phyloP scores from a whole-genome alignment of 92 coral and sea anemone species.

The Micromussa lordhowensis region DNA sequence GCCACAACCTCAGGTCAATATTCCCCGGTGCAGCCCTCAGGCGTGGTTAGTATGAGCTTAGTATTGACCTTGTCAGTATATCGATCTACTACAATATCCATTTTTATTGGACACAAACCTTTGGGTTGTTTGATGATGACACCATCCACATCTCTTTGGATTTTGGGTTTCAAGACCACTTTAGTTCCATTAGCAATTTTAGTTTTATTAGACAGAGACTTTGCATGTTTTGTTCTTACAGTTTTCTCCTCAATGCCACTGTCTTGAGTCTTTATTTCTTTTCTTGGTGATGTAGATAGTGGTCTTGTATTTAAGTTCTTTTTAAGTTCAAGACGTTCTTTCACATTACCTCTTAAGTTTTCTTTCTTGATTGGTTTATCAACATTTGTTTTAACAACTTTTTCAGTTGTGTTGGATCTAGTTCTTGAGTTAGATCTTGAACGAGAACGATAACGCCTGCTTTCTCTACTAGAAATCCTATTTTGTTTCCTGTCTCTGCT shows the following conservation, averaged over 20 bases:
- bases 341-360: slow-evolving; percentile 3
- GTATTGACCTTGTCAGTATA: neutral
- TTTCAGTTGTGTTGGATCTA: slow-evolving; percentile 1
- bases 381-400: neutral
- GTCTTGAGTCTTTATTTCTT: slow-evolving; percentile 1
- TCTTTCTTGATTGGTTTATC: slow-evolving; percentile 23
- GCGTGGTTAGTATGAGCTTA: neutral
- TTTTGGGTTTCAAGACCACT: neutral
- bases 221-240: neutral
- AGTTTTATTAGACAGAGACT: neutral
- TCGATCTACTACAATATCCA: neutral
- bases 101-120: slow-evolving; percentile 23
- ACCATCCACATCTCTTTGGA: slow-evolving; percentile 2
- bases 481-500: slow-evolving; percentile 50
- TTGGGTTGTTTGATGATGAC: slow-evolving; percentile 22
- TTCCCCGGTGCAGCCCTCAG: too few species aligned
- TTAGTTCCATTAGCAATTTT: slow-evolving; percentile 3
- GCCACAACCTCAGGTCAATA: too few species aligned
- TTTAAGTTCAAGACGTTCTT: slow-evolving; percentile 27
- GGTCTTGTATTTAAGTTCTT: neutral
- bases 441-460: slow-evolving; percentile 11
- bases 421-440: slow-evolving; percentile 36
- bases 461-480: slow-evolving; percentile 29
- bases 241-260: neutral
- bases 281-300: neutral